Evolutionary conservation across 2,888 invertebrate genomes (phyloP).

Genomic region (Tolmerus cingulatus): DNA sequence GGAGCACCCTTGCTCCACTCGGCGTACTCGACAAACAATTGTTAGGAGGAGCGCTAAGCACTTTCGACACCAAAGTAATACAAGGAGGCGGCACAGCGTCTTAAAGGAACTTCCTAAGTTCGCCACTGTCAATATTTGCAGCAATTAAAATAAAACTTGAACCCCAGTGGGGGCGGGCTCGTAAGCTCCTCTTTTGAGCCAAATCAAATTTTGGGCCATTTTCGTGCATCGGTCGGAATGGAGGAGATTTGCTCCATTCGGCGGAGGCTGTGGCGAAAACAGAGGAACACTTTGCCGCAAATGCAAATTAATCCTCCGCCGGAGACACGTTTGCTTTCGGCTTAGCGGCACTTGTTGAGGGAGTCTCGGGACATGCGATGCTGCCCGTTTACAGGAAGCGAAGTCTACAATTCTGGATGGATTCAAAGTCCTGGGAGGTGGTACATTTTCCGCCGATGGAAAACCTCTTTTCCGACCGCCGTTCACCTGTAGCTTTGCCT

Average conservation of each 20-base stretch:
- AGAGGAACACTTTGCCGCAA: background rate
- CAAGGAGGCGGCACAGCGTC: background rate
- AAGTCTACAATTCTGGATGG: background rate
- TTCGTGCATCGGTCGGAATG: background rate
- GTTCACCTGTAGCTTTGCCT: slow-evolving; percentile 20
- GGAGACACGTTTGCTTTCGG: background rate
- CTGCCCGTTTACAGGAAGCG: too few species aligned
- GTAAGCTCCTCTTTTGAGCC: background rate
- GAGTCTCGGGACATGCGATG: background rate
- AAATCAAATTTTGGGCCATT: slow-evolving; percentile 6
- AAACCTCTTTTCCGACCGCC: background rate
- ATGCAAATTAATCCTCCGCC: slow-evolving; percentile 28
- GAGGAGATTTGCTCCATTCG: background rate
- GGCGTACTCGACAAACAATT: background rate
- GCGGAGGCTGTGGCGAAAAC: background rate
- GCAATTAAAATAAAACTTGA: slow-evolving; percentile 27
- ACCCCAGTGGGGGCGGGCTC: background rate
- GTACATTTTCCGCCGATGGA: background rate
- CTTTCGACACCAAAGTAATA: background rate
- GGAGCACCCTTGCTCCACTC: background rate
- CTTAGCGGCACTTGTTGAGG: slow-evolving; percentile 30
- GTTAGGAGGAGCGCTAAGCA: background rate
- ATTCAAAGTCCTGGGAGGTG: background rate
- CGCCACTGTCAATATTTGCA: slow-evolving; percentile 21
- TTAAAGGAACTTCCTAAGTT: background rate